These are phyloP conservation scores for Mythimna vitellina DNA, from an alignment of 2,888 invertebrate genomes.

Conservation along the genomic window DNA sequence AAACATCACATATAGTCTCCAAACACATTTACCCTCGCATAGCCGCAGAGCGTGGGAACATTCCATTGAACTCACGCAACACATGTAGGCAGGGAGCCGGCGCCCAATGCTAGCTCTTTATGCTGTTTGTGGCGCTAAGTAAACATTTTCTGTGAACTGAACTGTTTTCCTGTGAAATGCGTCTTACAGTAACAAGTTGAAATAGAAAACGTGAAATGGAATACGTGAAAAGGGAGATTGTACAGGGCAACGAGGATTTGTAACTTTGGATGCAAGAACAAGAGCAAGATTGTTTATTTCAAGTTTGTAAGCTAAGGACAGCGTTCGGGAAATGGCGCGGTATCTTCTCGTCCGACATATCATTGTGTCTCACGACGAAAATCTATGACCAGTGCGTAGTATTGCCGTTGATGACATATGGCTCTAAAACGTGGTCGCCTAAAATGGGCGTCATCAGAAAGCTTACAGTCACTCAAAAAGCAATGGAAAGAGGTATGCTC, in stretches of 20 bases:
- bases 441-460: too few species aligned
- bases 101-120: conserved; percentile 8
- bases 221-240: neutral
- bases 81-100: conserved; percentile 33
- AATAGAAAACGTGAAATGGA: neutral
- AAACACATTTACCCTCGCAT: conserved; percentile 24
- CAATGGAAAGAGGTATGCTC: too few species aligned
- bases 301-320: too few species aligned
- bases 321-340: too few species aligned
- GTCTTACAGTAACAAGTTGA: neutral
- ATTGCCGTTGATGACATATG: too few species aligned
- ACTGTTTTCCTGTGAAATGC: conserved; percentile 3
- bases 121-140: conserved; percentile 25
- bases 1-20: neutral
- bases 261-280: too few species aligned
- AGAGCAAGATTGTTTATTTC: too few species aligned
- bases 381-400: too few species aligned
- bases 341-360: too few species aligned
- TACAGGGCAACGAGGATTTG: neutral
- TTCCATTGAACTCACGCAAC: conserved; percentile 23
- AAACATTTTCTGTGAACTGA: conserved; percentile 37
- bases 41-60: conserved; percentile 53
- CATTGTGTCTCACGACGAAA: too few species aligned
- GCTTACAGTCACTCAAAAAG: too few species aligned
- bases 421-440: too few species aligned